Evolutionary conservation across 2,888 invertebrate genomes (phyloP), one percentile per base, ranked within the genome.

Genomic region (Cenopis cana): DNA sequence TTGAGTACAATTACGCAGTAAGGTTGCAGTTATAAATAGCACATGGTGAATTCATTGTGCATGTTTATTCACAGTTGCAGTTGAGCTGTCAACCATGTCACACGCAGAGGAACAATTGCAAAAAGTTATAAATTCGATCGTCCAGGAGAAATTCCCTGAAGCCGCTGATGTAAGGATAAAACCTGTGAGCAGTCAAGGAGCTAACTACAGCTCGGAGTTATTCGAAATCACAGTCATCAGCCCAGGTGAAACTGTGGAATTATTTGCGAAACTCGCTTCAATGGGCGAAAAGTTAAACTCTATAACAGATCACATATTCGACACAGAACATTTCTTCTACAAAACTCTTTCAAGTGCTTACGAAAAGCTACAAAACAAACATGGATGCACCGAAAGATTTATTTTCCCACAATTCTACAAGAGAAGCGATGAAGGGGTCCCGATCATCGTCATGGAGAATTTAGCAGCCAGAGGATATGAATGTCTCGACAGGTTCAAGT

Each of bases 381-480:
- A 57, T 20, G 49, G 41, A 2, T 50, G 57, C 0, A 8, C n/a
- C 1, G 50, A 69, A 24, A 41, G 50, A 57, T 41, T 18, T 17
- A 29, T 17, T 0, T 69, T 69, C 17, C 56, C 69, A 11, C 50
- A 57, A n/a, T 50, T 20, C 11, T 69, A 64, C 57, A 57, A 38
- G 10, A 41, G 20, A 20, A 49, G 10, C 11, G 20, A 10, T 4
- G 41, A 64, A 8, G 56, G 17, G 11, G 18, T 8, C 0, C 41
- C 50, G 1, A 57, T 56, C 3, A 18, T 64, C 11, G 64, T 69
- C 18, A 57, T 64, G 64, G 69, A 64, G n/a, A 69, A 69, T 20
- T 20, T 69, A n/a, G n/a, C 57, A 12, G n/a, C 50, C 18, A 36
- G 36, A 64, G 69, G 69, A 3, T 69, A 57, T 14, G 18, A n/a